These are phyloP conservation scores for Drosophila paulistorum DNA, from an alignment of 1,140 invertebrate species.

Conservation along the genomic window DNA sequence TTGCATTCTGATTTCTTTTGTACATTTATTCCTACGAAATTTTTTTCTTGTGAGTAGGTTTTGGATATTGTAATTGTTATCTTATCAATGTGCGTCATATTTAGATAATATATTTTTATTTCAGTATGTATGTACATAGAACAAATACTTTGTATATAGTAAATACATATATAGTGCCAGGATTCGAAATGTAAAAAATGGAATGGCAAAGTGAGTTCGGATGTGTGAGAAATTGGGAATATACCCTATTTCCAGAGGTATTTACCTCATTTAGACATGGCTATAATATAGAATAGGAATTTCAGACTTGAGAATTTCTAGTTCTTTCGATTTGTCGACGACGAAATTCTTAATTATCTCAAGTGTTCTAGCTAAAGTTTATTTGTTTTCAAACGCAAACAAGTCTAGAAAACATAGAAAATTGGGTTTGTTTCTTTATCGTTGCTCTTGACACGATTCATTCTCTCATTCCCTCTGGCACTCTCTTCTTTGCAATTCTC, in stretches of 20 bases:
- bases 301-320: background rate
- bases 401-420: background rate
- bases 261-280: background rate
- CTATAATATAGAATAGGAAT: no score
- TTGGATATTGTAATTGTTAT: background rate
- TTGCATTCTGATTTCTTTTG: no score
- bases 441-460: conserved; percentile 42
- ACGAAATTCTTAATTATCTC: background rate
- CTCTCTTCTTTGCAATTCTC: background rate
- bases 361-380: conserved; percentile 1
- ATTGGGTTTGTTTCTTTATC: background rate
- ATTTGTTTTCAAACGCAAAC: conserved; percentile 28
- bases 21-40: no score
- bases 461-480: background rate
- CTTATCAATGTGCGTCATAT: conserved; percentile 9
- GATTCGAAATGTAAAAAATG: background rate
- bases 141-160: background rate
- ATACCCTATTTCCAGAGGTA: background rate
- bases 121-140: background rate
- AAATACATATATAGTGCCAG: background rate
- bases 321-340: background rate
- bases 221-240: background rate
- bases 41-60: background rate
- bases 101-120: background rate
- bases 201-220: background rate